Evolutionary conservation across 2,113 vertebrate genomes (phyloP), one percentile per base, ranked within the genome.

Genomic region (Siphamia tubifer): DNA sequence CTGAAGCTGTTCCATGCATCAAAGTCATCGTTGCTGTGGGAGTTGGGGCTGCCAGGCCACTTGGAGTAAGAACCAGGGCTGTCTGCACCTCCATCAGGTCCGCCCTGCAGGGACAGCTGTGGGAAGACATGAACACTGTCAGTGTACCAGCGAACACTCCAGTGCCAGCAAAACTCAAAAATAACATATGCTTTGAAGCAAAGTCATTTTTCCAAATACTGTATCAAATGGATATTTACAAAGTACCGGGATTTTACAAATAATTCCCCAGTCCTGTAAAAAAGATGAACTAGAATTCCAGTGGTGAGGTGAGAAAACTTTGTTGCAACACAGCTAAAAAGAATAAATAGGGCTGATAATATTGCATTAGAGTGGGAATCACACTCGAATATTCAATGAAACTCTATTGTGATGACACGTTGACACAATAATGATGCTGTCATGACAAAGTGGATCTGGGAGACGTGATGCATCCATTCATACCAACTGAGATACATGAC

Each of bases 1-100:
- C 97, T 92, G 91, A 99, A 96, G 15, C 95, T 95, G 77, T 90
- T 96, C 98, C 98, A 99, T 25, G 93, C 92, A 19, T 99, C 98
- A 16, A 98, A 97, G 89, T 98, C 98, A 1, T 99, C 97, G 0
- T 98, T 98, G 87, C 97, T 98, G 92, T 98, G 98, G 31, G 96
- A 97, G 84, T 94, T 97, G 13, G 98, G 97, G 82, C 98, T 99
- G 8, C 96, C 96, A 1, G 96, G 98, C 98, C 98, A 99, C 74
- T 98, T 98, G 0, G 95, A 90, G 84, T 96, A 98, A 0, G 96
- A 94, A 2, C 96, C 94, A 0, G 96, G 96, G 79, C 96, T 99
- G 74, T 99, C 97, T 1, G 94, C 93, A 0, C 92, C 94, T 16
- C 93, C 96, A 8, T 99, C 98, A 38, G 96, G 94, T 16, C 94